Percentiles rank a stretch among this genome's conserved stretches.
Evolutionary conservation across 2,888 invertebrate species (phyloP).

Genomic region (Aphelenchoides bicaudatus): DNA sequence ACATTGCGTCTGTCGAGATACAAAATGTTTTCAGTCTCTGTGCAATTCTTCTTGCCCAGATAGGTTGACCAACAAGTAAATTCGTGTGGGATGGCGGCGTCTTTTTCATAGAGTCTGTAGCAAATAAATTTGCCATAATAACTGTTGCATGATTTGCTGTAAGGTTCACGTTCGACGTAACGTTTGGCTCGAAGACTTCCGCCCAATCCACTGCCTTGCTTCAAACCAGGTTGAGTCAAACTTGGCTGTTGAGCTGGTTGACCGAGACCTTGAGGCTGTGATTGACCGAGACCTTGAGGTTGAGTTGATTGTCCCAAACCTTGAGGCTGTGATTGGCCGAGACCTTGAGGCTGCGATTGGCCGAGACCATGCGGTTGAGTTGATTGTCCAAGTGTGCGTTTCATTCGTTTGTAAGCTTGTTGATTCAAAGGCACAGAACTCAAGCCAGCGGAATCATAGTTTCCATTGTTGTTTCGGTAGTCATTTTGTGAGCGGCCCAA

Average conservation of each 20-base stretch:
- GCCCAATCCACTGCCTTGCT: not conserved
- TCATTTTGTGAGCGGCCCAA: no score
- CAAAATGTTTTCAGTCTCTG: conserved; percentile 17
- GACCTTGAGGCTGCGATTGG: conserved; percentile 1
- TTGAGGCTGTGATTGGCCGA: not conserved
- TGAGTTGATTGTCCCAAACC: not conserved
- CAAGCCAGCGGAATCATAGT: not conserved
- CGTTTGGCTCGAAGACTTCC: not conserved
- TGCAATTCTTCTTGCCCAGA: conserved; percentile 14
- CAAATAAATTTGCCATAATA: conserved; percentile 20
- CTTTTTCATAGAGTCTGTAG: conserved; percentile 20
- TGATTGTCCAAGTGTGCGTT: no score
- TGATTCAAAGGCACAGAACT: not conserved
- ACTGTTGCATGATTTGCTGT: conserved; percentile 17
- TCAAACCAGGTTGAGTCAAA: not conserved
- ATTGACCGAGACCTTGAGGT: not conserved
- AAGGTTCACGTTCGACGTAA: conserved; percentile 9
- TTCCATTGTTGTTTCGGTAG: not conserved
- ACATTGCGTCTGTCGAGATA: not conserved
- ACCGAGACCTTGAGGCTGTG: not conserved
- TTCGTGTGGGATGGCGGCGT: conserved; percentile 9
- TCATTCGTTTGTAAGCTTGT: not conserved
- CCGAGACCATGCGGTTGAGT: no score
- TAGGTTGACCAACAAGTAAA: conserved; percentile 19
- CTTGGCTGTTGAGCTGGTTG: not conserved